phyloP scores from a whole-genome alignment of 2,113 vertebrate species.

The Hymenochirus boettgeri region DNA sequence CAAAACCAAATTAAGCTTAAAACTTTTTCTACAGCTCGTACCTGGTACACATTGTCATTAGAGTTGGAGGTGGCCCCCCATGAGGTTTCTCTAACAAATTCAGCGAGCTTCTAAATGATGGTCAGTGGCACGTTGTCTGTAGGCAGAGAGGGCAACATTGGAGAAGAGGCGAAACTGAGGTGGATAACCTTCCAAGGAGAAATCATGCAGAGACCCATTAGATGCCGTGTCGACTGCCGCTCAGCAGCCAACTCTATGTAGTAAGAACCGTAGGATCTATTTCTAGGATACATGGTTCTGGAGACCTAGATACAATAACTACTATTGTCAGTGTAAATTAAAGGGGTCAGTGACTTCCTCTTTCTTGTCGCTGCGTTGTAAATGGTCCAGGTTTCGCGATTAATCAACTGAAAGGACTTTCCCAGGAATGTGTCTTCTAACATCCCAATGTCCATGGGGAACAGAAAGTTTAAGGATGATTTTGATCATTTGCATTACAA shows the following conservation, averaged over 20 bases:
- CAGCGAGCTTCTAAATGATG: constrained; percentile 78
- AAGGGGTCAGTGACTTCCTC: too few relatives aligned
- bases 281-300: too few relatives aligned
- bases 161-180: constrained; percentile 83
- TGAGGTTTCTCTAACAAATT: constrained; percentile 71
- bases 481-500: too few relatives aligned
- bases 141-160: constrained; percentile 83
- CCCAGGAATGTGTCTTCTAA: too few relatives aligned
- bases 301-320: too few relatives aligned
- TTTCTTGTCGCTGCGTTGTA: too few relatives aligned
- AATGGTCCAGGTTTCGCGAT: too few relatives aligned
- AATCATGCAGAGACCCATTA: constrained; percentile 68
- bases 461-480: too few relatives aligned
- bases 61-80: constrained; percentile 85
- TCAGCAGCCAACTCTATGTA: constrained; percentile 89
- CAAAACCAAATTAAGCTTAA: too few relatives aligned
- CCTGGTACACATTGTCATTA: constrained; percentile 83
- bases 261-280: constrained; percentile 62
- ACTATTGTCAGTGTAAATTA: too few relatives aligned
- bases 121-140: constrained; percentile 89
- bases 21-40: constrained; percentile 70
- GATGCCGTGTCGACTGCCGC: constrained; percentile 78
- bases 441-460: too few relatives aligned
- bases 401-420: too few relatives aligned
- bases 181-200: constrained; percentile 82